Evolutionary conservation across 2,888 invertebrate species (phyloP), one percentile per base, ranked within the genome.

Genomic region (Tricholauxania praeusta): DNA sequence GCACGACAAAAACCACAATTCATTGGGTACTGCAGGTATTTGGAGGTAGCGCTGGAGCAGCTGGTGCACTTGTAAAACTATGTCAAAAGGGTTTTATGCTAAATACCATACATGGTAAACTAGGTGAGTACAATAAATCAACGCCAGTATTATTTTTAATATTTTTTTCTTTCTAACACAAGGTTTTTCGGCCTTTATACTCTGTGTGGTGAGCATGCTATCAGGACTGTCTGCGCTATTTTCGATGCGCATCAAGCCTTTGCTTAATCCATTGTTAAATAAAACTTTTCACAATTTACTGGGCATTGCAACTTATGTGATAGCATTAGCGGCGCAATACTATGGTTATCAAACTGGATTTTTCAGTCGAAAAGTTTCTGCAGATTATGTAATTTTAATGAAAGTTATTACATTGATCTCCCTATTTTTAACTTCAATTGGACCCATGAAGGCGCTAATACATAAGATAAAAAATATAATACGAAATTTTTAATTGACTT

Each of bases 291-390:
- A 86, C 51, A 85, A 83, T 59, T 77, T 84, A 39, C 71, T 87
- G 51, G 87, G 86, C 3, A 66, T 85, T 49, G 65, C 77, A 1
- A 80, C 83, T 49, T 87, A 87, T 74, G 80, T 80, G n/a, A 75
- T 85, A 32, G 86, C 86, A 0, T 67, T 87, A 71, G 73, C 80
- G 10, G 80, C 84, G 5, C 85, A 86, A 69, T 86, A 80, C 71
- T 86, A 85, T 73, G 87, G 87, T 28, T 86, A 86, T 69, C 70
- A 85, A 72, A 83, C 85, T 6, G 82, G 83, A 4, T 86, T 80
- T 60, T 85, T 86, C 59, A 75, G n/a, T 5, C 77, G 80, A 48
- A 79, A 77, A 62, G 75, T 78, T 0, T 76, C 77, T 6, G 68
- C 73, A 2, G 74, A 76, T 59, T 79, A 86, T 15, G 80, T 78